phyloP scores from a whole-genome alignment of 1,140 invertebrate genomes.

The Cotesia typhae region DNA sequence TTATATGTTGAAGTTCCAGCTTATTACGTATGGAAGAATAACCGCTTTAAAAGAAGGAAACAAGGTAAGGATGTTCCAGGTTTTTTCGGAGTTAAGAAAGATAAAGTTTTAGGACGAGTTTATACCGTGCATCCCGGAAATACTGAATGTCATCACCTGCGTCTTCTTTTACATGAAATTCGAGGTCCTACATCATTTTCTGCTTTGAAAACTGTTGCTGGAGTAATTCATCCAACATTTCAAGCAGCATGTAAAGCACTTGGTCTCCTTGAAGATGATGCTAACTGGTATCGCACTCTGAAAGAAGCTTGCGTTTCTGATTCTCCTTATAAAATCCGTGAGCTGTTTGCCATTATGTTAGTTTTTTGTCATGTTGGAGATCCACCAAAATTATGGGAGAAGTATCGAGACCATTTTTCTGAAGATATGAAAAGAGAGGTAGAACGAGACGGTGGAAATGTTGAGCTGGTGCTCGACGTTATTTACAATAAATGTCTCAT shows the following conservation, averaged over 20 bases:
- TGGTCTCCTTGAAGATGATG: slow-evolving; percentile 53
- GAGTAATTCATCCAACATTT: slow-evolving; percentile 46
- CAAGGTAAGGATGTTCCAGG: slow-evolving; percentile 43
- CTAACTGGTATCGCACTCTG: slow-evolving; percentile 45
- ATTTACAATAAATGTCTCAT: slow-evolving; percentile 20
- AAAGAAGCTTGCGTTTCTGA: slow-evolving; percentile 30
- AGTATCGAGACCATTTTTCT: slow-evolving; percentile 6
- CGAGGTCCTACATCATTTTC: slow-evolving; percentile 42
- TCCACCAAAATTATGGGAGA: slow-evolving; percentile 29
- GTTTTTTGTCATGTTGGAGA: slow-evolving; percentile 35
- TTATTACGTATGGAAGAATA: slow-evolving; percentile 10
- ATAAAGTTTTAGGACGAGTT: slow-evolving; percentile 50
- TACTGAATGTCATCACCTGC: slow-evolving; percentile 58
- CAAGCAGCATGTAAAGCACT: slow-evolving; percentile 48
- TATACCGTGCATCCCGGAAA: slow-evolving; percentile 58
- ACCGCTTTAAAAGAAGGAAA: slow-evolving; percentile 34
- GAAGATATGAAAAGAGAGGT: slow-evolving; percentile 7
- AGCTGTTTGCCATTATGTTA: slow-evolving; percentile 36
- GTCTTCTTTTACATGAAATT: slow-evolving; percentile 56
- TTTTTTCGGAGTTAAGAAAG: slow-evolving; percentile 45
- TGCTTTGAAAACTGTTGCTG: slow-evolving; percentile 54
- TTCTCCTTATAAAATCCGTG: slow-evolving; percentile 26
- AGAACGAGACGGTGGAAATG: slow-evolving; percentile 2
- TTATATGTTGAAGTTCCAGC: slow-evolving; percentile 7
- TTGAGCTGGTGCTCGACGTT: background rate